Evolutionary conservation across 2,888 invertebrate species (phyloP).

Genomic region (Platycnemis pennipes): DNA sequence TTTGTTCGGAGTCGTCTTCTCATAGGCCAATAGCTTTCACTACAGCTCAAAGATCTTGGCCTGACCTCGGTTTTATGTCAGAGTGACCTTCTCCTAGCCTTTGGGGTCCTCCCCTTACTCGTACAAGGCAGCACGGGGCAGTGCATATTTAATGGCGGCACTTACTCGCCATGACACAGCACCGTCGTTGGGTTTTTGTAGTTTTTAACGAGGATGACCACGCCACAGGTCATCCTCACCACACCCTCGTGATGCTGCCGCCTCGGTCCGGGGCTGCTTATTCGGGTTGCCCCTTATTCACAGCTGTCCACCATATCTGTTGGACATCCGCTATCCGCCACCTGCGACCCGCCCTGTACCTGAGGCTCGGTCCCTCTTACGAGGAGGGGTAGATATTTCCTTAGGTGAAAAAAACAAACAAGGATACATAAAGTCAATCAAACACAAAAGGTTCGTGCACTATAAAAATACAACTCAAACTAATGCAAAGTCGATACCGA

Average conservation of each 20-base stretch:
- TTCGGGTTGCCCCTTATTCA: background rate
- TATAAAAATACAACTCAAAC: too few species aligned
- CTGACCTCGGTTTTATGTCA: background rate
- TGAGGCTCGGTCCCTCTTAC: background rate
- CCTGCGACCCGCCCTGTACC: constrained; percentile 8
- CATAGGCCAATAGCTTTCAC: constrained; percentile 22
- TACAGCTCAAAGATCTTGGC: background rate
- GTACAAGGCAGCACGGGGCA: background rate
- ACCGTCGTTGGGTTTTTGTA: background rate
- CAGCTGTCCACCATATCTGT: background rate
- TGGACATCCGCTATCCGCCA: constrained; percentile 21
- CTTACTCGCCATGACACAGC: background rate
- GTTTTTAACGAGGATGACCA: background rate
- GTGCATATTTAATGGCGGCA: background rate
- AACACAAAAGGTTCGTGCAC: too few species aligned
- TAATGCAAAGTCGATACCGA: too few species aligned
- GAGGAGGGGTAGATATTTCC: too few species aligned
- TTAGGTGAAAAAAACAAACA: too few species aligned
- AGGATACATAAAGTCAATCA: too few species aligned
- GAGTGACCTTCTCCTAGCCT: background rate
- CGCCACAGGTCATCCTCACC: background rate
- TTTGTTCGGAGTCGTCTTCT: too few species aligned
- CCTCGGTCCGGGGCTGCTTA: background rate
- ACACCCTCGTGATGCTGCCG: background rate
- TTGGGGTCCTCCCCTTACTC: background rate